These are phyloP conservation scores for Thomomys bottae DNA, from an alignment of 2,113 vertebrate species.

Conservation along the genomic window DNA sequence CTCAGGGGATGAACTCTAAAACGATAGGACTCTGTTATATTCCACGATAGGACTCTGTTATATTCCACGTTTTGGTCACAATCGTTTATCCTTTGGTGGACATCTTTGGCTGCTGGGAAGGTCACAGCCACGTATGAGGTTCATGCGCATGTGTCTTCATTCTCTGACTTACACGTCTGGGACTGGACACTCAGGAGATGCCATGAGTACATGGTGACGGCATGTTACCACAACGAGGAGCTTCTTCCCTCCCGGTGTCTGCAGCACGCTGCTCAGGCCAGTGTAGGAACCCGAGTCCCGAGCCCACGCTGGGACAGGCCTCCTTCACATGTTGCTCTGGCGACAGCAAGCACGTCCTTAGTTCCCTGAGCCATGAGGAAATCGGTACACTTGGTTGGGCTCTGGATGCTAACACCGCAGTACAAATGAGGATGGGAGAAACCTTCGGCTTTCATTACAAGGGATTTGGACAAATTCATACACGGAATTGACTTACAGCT, in stretches of 20 bases:
- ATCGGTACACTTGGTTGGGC: background rate
- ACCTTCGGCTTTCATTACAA: background rate
- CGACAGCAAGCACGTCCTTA: background rate
- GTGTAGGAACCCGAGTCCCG: background rate
- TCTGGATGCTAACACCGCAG: background rate
- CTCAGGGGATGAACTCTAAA: background rate
- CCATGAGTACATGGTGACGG: too few relatives aligned
- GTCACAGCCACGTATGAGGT: fast-evolving
- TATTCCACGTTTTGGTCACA: too few relatives aligned
- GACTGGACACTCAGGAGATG: background rate
- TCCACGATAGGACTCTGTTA: too few relatives aligned
- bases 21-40: fast-evolving
- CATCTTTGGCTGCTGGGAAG: background rate
- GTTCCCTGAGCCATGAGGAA: background rate
- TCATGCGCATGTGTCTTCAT: background rate
- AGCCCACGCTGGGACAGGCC: background rate
- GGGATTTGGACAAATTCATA: slow-evolving; percentile 53
- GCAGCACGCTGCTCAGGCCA: background rate
- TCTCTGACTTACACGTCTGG: background rate
- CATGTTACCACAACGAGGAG: background rate
- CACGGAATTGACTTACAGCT: slow-evolving; percentile 4
- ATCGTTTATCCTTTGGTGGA: fast-evolving
- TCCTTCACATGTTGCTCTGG: fast-evolving
- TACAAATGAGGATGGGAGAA: slow-evolving; percentile 52
- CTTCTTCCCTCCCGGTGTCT: background rate